Conservation (phyloP, 2,797 vertebrate genomes). For the Hyperoplus immaculatus region DNA sequence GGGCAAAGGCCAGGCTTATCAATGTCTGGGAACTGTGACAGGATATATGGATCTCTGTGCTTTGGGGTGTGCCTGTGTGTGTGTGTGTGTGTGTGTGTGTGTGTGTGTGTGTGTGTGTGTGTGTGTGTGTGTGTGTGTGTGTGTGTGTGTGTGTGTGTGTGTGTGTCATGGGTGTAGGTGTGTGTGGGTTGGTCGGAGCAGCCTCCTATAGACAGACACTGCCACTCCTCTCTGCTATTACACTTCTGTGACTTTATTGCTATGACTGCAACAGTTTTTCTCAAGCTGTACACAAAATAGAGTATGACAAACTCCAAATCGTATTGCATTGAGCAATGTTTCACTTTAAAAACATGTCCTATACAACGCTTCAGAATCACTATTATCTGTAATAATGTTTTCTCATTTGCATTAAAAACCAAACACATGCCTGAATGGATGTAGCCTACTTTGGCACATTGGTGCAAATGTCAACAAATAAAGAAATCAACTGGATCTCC, state of each 20-base stretch:
- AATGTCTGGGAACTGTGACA: slow-evolving; percentile 58
- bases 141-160: slow-evolving; percentile 22
- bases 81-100: slow-evolving; percentile 24
- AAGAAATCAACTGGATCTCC: too few species aligned
- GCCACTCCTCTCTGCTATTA: slow-evolving; percentile 26
- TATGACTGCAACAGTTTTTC: not conserved
- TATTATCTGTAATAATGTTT: not conserved
- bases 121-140: not conserved
- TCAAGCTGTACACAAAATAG: not conserved
- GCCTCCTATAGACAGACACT: not conserved
- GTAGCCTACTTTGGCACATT: not conserved
- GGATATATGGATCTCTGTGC: slow-evolving; percentile 68
- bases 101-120: slow-evolving; percentile 8
- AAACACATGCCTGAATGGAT: not conserved
- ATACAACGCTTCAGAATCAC: too few species aligned
- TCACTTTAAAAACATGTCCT: not conserved
- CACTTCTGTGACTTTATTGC: slow-evolving; percentile 9
- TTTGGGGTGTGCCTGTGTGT: slow-evolving; percentile 33
- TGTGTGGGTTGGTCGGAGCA: not conserved
- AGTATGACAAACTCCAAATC: not conserved
- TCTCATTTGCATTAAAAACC: not conserved
- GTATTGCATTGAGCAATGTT: not conserved
- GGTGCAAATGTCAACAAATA: not conserved
- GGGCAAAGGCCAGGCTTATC: slow-evolving; percentile 61
- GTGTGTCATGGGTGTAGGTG: slow-evolving; percentile 3